These are phyloP conservation scores for Xylota segnis DNA, from an alignment of 2,888 invertebrate genomes.

Conservation along the genomic window DNA sequence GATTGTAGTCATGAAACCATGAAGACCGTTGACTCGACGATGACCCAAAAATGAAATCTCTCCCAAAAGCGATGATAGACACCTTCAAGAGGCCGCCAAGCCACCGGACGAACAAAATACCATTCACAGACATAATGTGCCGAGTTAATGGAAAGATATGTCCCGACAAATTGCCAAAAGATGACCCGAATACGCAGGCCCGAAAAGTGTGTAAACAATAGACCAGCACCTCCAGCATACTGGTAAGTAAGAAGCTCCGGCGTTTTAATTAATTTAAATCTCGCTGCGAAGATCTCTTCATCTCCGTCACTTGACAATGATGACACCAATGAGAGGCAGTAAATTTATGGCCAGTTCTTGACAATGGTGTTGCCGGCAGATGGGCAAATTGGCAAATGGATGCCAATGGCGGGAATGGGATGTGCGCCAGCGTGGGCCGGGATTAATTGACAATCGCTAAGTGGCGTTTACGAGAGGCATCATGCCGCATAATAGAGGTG, in stretches of 20 bases:
- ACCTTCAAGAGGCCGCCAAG: not conserved
- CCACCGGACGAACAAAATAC: not conserved
- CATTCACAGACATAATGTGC: slow-evolving; percentile 1
- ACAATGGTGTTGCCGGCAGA: slow-evolving; percentile 18
- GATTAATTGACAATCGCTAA: slow-evolving; percentile 68
- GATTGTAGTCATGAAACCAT: slow-evolving; percentile 49
- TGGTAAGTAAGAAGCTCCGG: not conserved
- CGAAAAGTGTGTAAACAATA: slow-evolving; percentile 39
- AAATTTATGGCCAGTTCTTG: slow-evolving; percentile 35
- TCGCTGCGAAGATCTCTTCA: slow-evolving; percentile 24
- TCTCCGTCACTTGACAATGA: slow-evolving; percentile 23
- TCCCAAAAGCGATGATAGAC: slow-evolving; percentile 34
- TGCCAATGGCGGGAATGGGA: slow-evolving; percentile 17
- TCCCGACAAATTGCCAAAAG: slow-evolving; percentile 50
- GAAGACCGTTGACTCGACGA: slow-evolving; percentile 51
- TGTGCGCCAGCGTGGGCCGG: slow-evolving; percentile 37
- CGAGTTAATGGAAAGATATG: slow-evolving; percentile 48
- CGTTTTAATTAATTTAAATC: slow-evolving; percentile 53
- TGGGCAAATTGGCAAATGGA: slow-evolving; percentile 34
- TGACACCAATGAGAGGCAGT: slow-evolving; percentile 37
- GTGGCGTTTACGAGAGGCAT: slow-evolving; percentile 59
- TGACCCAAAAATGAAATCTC: slow-evolving; percentile 56
- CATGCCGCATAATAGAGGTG: slow-evolving; percentile 28
- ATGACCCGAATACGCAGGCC: slow-evolving; percentile 39
- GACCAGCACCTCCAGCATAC: slow-evolving; percentile 10